Base-by-base conservation (phyloP, 1,140 invertebrate species). In the Drosophila auraria region DNA sequence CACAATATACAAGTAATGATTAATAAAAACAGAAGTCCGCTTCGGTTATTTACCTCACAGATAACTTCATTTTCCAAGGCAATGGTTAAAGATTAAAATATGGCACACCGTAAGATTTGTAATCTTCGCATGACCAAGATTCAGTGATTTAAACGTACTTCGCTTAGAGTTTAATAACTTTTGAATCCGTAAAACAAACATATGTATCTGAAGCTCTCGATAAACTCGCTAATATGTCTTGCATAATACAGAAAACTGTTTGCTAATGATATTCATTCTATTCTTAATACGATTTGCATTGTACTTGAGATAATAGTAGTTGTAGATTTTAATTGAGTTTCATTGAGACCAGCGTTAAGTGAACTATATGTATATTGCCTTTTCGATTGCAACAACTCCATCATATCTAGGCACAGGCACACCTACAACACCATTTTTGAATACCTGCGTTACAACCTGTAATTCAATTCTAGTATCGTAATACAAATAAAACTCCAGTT, bases 371-470 rank as follows among this genome's bases (percentile, higher is more conserved):
- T 56, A 69, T 36, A 40, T 42, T 59, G 76, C 80, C 68, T 77
- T 70, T 66, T 68, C 45, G 59, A 87, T 87, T 74, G 75, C 71
- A 80, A 72, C 49, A 70, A 77, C 69, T 50, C 64, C 60, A 76
- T 76, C 66, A 82, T 79, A 80, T 86, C 74, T 61, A 68, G 60
- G 65, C 80, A 83, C 81, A 69, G 60, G 57, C 38, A 65, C 58
- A 14, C 27, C 17, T 25, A 82, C 36, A 68, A 73, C 44, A 76
- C 65, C 57, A 72, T 83, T 50, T 79, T 78, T 50, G 47, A 87
- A 69, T 62, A 87, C 76, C 76, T 86, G 77, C 72, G 82, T 84
- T 61, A 53, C 36, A 83, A 76, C 36, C 51, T 82, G 86, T 90
- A 90, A 84, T 81, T 90, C 57, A 75, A 82, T 56, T 71, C 49